Conservation (phyloP, 2,797 vertebrate genomes). For the Crax fasciolata region DNA sequence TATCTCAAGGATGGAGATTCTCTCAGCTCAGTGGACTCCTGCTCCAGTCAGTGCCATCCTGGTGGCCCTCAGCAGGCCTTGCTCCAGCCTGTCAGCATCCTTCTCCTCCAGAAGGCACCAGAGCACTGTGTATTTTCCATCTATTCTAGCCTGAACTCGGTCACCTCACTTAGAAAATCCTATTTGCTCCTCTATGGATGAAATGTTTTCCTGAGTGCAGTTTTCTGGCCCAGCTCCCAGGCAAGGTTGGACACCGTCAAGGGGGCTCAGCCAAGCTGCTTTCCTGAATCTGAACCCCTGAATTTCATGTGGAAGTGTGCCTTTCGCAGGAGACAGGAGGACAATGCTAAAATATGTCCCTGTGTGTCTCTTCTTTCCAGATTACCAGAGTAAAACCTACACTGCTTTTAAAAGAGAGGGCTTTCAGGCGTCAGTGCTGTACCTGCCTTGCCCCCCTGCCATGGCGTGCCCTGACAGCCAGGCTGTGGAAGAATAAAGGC, state of each 20-base stretch:
- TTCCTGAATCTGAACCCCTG: slow-evolving; percentile 1
- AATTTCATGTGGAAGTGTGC: not conserved
- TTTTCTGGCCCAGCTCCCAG: slow-evolving; percentile 54
- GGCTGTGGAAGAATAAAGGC: not conserved
- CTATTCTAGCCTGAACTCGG: not conserved
- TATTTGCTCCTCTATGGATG: slow-evolving; percentile 23
- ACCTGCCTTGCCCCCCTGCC: not conserved
- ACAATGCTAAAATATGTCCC: not conserved
- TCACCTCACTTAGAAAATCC: slow-evolving; percentile 38
- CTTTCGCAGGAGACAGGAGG: not conserved
- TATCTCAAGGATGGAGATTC: not conserved
- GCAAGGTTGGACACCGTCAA: not conserved
- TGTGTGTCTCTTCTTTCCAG: not conserved
- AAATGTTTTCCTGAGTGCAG: slow-evolving; percentile 6
- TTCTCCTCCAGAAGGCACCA: not conserved
- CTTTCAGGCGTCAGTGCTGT: not conserved
- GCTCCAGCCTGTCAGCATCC: not conserved
- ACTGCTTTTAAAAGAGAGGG: not conserved
- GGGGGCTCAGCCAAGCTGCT: slow-evolving; percentile 33
- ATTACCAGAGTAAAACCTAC: not conserved
- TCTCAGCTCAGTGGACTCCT: not conserved
- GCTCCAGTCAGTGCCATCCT: not conserved
- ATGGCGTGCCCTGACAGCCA: not conserved
- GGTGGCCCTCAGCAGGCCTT: not conserved
- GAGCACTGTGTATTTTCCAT: not conserved